These are phyloP conservation scores for Dolichomitus sp. DNA, from an alignment of 2,888 invertebrate genomes.

Conservation along the genomic window DNA sequence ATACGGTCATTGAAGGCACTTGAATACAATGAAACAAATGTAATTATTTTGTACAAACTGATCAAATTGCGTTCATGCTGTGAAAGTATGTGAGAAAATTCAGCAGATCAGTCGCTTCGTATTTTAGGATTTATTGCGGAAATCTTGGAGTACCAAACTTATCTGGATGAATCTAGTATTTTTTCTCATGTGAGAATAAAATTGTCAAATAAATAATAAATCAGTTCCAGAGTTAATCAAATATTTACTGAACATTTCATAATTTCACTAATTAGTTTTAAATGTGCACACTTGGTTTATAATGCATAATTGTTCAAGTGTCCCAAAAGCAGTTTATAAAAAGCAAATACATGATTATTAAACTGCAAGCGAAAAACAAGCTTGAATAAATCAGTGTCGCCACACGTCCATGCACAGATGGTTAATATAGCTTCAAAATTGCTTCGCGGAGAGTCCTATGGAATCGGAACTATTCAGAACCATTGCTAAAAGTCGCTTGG, in stretches of 20 bases:
- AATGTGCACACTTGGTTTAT: not conserved
- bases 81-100: too few relatives aligned
- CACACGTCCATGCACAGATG: not conserved
- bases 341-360: not conserved
- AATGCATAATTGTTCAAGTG: not conserved
- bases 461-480: constrained; percentile 36
- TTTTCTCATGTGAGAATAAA: not conserved
- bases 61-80: too few relatives aligned
- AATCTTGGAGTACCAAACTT: not conserved
- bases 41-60: too few relatives aligned
- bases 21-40: too few relatives aligned
- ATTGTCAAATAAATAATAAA: not conserved
- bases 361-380: not conserved
- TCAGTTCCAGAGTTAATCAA: not conserved
- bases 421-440: constrained; percentile 10
- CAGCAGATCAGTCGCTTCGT: too few relatives aligned
- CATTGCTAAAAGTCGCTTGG: constrained; percentile 55
- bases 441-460: not conserved
- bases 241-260: not conserved
- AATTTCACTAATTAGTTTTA: not conserved
- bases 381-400: not conserved
- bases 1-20: too few relatives aligned
- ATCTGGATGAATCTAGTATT: not conserved
- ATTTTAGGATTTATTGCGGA: too few relatives aligned
- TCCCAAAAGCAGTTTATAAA: not conserved